phyloP scores from a whole-genome alignment of 1,140 invertebrate genomes.

The Berghia stephanieae region DNA sequence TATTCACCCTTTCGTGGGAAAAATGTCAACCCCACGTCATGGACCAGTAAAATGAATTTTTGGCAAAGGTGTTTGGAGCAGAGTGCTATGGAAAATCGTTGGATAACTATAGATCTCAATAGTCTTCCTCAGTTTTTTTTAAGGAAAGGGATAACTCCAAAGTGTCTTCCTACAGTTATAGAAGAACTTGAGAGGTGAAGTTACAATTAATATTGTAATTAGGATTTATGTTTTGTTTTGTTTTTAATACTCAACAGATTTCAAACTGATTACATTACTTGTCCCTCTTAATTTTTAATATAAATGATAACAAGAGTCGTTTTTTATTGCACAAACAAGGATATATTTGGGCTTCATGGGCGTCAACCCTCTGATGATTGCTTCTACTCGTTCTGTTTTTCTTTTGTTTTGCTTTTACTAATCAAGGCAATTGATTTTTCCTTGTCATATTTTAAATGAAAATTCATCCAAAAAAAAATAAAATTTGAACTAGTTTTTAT shows the following conservation, averaged over 20 bases:
- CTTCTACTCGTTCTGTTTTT: not conserved
- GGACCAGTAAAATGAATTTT: conserved; percentile 23
- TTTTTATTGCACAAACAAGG: not conserved
- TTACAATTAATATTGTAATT: not conserved
- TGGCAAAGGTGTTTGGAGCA: not conserved
- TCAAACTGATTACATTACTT: not conserved
- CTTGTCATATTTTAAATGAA: not conserved
- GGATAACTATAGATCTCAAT: conserved; percentile 5
- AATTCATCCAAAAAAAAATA: no score
- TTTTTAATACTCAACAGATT: not conserved
- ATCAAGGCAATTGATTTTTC: no score
- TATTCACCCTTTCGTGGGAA: no score
- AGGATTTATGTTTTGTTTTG: not conserved
- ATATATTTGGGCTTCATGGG: not conserved
- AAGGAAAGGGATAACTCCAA: conserved; percentile 27
- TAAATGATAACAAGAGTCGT: not conserved
- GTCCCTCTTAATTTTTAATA: not conserved
- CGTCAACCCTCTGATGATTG: not conserved
- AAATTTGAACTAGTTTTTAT: no score
- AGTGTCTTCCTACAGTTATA: conserved; percentile 25
- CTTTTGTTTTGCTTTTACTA: no score
- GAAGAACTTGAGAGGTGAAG: conserved; percentile 23
- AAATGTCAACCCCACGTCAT: conserved; percentile 18
- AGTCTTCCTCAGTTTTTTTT: not conserved
- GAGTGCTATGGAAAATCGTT: not conserved